A percentile compares a stretch with the other conserved stretches of the same genome.
These are phyloP conservation scores for Lophius piscatorius DNA, from an alignment of 2,113 vertebrate species.

Conservation along the genomic window DNA sequence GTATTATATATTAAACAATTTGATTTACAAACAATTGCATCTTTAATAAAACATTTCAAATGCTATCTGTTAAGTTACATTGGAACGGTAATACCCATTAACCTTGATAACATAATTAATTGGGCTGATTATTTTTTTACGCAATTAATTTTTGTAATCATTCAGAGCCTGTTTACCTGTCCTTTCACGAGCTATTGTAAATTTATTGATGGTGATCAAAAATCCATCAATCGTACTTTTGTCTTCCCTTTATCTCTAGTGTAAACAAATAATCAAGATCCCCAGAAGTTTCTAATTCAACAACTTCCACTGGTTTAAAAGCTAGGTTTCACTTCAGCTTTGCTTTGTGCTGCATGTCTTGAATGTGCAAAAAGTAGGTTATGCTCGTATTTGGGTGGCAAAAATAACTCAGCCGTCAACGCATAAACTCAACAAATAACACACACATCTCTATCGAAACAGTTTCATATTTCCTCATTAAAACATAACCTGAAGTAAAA, in stretches of 20 bases:
- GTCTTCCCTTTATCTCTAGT: neutral
- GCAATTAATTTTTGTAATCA: neutral
- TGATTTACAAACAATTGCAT: neutral
- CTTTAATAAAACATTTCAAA: too few relatives aligned
- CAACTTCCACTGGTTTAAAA: neutral
- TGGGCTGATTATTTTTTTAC: too few relatives aligned
- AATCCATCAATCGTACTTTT: neutral
- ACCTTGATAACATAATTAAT: neutral
- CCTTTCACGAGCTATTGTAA: too few relatives aligned
- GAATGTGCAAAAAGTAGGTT: conserved; percentile 45
- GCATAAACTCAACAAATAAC: conserved; percentile 56
- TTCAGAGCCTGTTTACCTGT: neutral
- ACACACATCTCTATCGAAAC: conserved; percentile 36
- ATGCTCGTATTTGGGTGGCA: conserved; percentile 30
- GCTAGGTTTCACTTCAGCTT: conserved; percentile 5
- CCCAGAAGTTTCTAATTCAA: too few relatives aligned
- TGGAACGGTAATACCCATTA: neutral
- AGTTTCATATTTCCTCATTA: conserved; percentile 70
- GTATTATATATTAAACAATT: neutral
- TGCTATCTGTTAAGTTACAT: neutral
- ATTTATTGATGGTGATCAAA: neutral
- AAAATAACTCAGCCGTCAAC: conserved; percentile 50
- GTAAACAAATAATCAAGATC: too few relatives aligned
- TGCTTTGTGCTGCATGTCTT: neutral
- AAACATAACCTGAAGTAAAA: conserved; percentile 75